These are phyloP conservation scores for Prorops nasuta DNA, from an alignment of 1,140 invertebrate species.

Conservation along the genomic window DNA sequence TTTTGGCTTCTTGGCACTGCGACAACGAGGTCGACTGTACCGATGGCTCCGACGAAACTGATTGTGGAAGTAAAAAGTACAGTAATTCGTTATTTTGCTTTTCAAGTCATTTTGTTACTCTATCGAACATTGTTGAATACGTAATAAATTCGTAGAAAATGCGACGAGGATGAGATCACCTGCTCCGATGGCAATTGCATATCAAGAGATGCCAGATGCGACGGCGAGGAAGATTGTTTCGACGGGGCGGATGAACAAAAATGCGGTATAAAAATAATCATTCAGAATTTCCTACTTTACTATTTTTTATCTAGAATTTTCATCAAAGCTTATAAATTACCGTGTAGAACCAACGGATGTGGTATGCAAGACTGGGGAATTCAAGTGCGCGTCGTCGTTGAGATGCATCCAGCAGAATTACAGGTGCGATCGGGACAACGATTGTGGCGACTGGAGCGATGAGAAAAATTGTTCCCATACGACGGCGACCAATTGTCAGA, in stretches of 20 bases:
- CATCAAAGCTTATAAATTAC: background rate
- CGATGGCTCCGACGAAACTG: conserved; percentile 73
- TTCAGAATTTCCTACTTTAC: conserved; percentile 4
- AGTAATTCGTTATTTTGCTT: background rate
- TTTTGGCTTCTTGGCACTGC: conserved; percentile 73
- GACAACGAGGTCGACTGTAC: conserved; percentile 81
- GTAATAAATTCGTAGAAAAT: conserved; percentile 52
- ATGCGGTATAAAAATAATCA: conserved; percentile 46
- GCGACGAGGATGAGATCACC: conserved; percentile 60
- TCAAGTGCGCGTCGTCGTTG: conserved; percentile 67
- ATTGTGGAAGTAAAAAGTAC: background rate
- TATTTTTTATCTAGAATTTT: background rate
- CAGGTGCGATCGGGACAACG: conserved; percentile 83
- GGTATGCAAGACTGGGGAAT: conserved; percentile 69
- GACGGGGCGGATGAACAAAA: conserved; percentile 64
- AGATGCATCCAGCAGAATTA: conserved; percentile 72
- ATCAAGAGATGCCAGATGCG: conserved; percentile 61
- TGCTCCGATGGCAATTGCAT: conserved; percentile 67
- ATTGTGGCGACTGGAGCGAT: conserved; percentile 85
- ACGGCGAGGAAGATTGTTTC: conserved; percentile 61
- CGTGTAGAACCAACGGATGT: conserved; percentile 33
- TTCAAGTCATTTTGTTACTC: background rate
- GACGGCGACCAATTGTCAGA: conserved; percentile 56
- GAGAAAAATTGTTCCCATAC: conserved; percentile 69
- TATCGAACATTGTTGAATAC: no score